Evolutionary conservation across 2,888 invertebrate genomes (phyloP), one percentile per base, ranked within the genome.

Genomic region (Trichopoda pennipes): DNA sequence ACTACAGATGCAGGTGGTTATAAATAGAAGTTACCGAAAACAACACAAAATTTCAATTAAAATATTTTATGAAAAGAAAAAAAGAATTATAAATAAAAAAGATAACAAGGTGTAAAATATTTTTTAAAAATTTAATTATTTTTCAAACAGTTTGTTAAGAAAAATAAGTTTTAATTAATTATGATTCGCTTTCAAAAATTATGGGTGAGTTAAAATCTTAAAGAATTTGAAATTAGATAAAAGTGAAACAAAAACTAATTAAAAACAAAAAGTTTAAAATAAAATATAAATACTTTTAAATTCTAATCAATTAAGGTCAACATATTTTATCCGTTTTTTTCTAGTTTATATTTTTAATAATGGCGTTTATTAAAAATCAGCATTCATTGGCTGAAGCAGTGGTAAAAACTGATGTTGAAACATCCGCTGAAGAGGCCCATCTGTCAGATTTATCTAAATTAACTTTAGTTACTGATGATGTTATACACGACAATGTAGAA

Each of bases 381-480:
- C 69, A 35, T 21, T 19, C 61, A 47, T 42, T 14, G 42, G 53
- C 85, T 21, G 32, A 23, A 7, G 16, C 68, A 74, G 44, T 51
- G 55, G 42, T 75, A 19, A 16, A 8, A 78, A 61, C 60, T 58
- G 28, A 49, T 28, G 55, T 35, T 2, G 63, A 53, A 3, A 14
- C 60, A 17, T n/a, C 51, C 1, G 16, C 35, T 21, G 19, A 28
- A 4, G 28, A 28, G 28, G 8, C 28, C 28, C 4, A 8, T 28
- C 3, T 38, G 10, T 38, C 12, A 38, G 12, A 56, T 16, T 17
- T 49, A n/a, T 32, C 32, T 17, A 1, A 83, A 51, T 73, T 83
- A 2, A 32, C 73, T 1, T 84, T 86, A 21, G 88, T 90, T 64
- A 86, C 85, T 49, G 90, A 90, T 53, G 90, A 90, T 79, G 84